These are phyloP conservation scores for Carterocephalus palaemon DNA, from an alignment of 2,888 invertebrate species.

Conservation along the genomic window DNA sequence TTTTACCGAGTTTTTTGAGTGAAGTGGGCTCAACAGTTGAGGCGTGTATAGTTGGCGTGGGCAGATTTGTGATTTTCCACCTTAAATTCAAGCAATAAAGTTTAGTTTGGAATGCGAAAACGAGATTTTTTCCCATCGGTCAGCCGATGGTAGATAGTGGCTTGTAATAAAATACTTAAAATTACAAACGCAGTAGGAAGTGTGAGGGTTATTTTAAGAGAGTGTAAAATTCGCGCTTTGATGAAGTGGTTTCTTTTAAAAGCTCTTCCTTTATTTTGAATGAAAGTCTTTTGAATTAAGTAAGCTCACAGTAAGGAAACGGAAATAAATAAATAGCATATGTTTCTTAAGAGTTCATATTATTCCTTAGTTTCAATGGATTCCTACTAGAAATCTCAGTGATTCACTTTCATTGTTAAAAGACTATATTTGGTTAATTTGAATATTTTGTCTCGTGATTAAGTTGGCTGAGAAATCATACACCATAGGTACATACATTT, in stretches of 20 bases:
- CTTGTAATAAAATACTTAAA: conserved; percentile 10
- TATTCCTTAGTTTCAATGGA: too few relatives aligned
- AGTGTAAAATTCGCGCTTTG: conserved; percentile 13
- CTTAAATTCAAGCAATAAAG: not conserved
- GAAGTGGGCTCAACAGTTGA: conserved; percentile 17
- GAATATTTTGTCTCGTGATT: too few relatives aligned
- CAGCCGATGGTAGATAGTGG: conserved; percentile 6
- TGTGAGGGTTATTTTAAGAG: not conserved
- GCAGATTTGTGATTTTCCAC: not conserved
- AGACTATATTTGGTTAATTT: too few relatives aligned
- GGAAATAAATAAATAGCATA: too few relatives aligned
- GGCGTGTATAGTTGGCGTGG: not conserved
- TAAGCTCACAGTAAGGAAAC: too few relatives aligned
- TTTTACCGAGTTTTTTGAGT: conserved; percentile 21
- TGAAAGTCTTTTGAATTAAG: too few relatives aligned
- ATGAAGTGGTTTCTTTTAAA: conserved; percentile 3
- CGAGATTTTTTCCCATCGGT: not conserved
- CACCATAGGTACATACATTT: too few relatives aligned
- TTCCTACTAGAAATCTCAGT: too few relatives aligned
- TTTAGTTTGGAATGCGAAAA: not conserved
- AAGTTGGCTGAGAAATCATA: too few relatives aligned
- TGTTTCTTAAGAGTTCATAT: too few relatives aligned
- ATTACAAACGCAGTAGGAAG: conserved; percentile 4
- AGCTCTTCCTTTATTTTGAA: not conserved
- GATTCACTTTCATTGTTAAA: too few relatives aligned